Evolutionary conservation across 1,140 invertebrate genomes (phyloP), one percentile per base, ranked within the genome.

Genomic region (Aphaenogaster rudis): DNA sequence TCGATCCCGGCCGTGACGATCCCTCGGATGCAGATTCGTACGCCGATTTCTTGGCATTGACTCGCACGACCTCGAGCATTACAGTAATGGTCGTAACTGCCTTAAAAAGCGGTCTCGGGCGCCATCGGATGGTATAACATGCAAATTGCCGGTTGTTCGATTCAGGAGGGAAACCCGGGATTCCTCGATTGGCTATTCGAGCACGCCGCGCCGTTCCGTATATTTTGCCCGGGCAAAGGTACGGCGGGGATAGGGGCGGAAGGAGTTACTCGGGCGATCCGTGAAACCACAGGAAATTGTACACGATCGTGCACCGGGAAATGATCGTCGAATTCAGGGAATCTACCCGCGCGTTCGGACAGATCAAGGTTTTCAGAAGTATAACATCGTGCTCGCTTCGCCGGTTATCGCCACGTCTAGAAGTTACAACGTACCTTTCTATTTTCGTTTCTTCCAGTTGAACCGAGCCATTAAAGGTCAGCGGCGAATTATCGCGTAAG

Each of bases 51-150:
- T 78, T 80, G 90, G 86, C 86, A 91, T 91, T 91, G 90, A 91
- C 90, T 91, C 78, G 88, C 81, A 89, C 90, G 90, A 91, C 88
- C 90, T 89, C 91, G 74, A 90, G 79, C 86, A 91, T 91, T 91
- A 91, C 86, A 13, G 86, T 86, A 89, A 91, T 90, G 66, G 90
- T 81, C 69, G 79, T 90, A 88, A 88, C 88, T 69, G 90, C 79
- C 79, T 91, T 88, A 89, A 91, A 89, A 91, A 91, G 82, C 66
- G 86, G 85, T 91, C 87, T 91, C 76, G 87, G 89, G 76, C 90
- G 90, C 89, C 88, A 91, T 86, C 85, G 80, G 33, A 54, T 61
- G 39, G 86, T 85, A 78, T 78, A 91, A 86, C 86, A 91, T 91
- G 91, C 88, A 91, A 91, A 91, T 91, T 88, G 91, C 52, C 63